Evolutionary conservation across 2,797 vertebrate species (phyloP), one percentile per base, ranked within the genome.

Genomic region (Darevskia mixta): DNA sequence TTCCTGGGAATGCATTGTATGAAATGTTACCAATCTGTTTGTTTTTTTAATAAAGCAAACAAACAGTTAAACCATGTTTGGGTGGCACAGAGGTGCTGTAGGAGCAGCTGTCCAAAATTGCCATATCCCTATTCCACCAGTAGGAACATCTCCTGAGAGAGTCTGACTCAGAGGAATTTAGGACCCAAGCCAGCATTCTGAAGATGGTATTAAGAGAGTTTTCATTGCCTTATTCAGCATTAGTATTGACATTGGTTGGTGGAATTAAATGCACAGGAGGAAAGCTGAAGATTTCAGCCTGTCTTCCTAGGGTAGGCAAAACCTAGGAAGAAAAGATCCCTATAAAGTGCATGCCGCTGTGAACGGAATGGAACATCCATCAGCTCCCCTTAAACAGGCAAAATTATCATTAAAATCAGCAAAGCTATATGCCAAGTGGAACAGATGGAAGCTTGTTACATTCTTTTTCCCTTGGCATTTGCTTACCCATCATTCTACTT

Each of bases 281-380:
- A 93, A 90, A 91, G 88, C 89, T 89, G 87, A 90, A 92, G 92
- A 92, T 93, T 90, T 93, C 71, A 90, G 89, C 85, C 93, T 93
- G 95, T 92, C 94, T 91, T 80, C 84, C 80, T 89, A 91, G 91
- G 76, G 92, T 89, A 93, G 91, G 91, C 93, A 95, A 95, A 94
- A 93, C 91, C 92, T 90, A 9, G 55, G 86, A 92, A 87, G 93
- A 93, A 95, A 93, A 94, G 91, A 81, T 43, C 89, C 87, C 92
- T 92, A 92, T 94, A 93, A 10, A 79, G n/a, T 93, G 76, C 1
- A 82, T 90, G 92, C 89, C 55, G 86, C 87, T 94, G 91, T 93
- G 94, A 95, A 90, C 91, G 93, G 88, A 89, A 87, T 83, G 86
- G 91, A 93, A 93, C 76, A 95, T 92, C 93, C 91, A 95, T 95